Base-by-base conservation (phyloP, 2,888 invertebrate species). In the Actias luna region DNA sequence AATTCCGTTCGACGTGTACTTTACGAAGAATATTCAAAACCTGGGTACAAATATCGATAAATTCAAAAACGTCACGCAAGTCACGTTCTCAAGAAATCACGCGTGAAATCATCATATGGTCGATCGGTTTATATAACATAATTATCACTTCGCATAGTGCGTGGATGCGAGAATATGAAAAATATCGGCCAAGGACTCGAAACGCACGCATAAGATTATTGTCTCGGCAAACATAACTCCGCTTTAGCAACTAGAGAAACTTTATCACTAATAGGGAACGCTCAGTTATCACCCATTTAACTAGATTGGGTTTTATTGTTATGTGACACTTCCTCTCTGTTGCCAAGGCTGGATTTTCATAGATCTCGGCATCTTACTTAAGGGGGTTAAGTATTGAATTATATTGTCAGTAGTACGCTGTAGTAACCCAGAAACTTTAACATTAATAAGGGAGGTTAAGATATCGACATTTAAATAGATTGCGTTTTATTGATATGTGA, bases 181-280 rank as follows among this genome's bases (percentile, higher is more conserved):
- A 57, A 61, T 61, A 61, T 61, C 27, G 55, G 61, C 61, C 61
- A 61, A 55, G 61, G 61, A 36, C 27, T 36, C 16, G 16, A 29
- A 35, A n/a, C 8, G 1, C n/a, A 35, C 52, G 60, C 14, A 22
- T 46, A 46, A 46, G 31, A 50, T 60, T 25, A 31, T 25, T 29
- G 22, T 50, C 12, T 60, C 22, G 14, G 58, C 50, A 31, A 50
- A 46, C 27, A 60, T 27, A 8, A n/a, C n/a, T 22, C 4, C 50
- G 33, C 33, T 31, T 25, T 50, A 33, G 58, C 31, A 60, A 31
- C 60, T n/a, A 50, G 33, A 36, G 27, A 29, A 31, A 60, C 27
- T n/a, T 52, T 36, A 27, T 61, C 46, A 3, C 46, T 25, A 50
- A 33, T 8, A 8, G 33, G 33, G 33, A 33, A 33, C 5, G 33